Conservation (phyloP, 2,113 vertebrate species). For the Scopus umbretta region DNA sequence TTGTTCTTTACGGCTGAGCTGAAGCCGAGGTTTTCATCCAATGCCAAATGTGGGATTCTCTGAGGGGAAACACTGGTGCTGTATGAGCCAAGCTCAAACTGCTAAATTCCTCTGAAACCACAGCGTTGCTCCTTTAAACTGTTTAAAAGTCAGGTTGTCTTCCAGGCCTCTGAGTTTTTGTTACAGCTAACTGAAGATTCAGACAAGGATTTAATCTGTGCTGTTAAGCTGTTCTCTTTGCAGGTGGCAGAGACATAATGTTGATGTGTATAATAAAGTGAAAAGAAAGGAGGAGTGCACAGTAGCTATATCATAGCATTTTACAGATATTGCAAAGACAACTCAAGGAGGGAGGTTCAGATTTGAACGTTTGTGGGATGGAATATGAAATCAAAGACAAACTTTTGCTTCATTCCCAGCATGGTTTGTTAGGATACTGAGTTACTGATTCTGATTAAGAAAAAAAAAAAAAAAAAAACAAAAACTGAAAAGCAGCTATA, state of each 20-base stretch:
- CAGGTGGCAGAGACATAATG: conserved; percentile 20
- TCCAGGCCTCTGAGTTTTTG: conserved; percentile 9
- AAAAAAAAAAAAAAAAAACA: too few relatives aligned
- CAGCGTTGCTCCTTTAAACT: background rate
- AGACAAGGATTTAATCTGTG: conserved; percentile 23
- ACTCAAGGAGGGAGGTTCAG: background rate
- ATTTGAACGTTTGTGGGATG: background rate
- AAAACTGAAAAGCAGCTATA: background rate
- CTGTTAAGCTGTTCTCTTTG: conserved; percentile 34
- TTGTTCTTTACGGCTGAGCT: background rate
- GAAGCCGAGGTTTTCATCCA: background rate
- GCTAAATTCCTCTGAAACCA: background rate
- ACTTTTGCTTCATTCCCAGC: background rate
- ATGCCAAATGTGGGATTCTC: background rate
- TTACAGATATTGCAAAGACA: background rate
- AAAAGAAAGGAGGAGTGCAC: background rate
- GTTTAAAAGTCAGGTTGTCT: conserved; percentile 13
- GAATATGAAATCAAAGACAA: background rate
- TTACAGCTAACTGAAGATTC: conserved; percentile 23
- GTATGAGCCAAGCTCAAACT: background rate
- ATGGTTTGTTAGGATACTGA: background rate
- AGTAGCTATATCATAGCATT: background rate
- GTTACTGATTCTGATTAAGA: background rate
- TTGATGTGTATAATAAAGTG: background rate
- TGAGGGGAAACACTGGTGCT: background rate